phyloP scores from a whole-genome alignment of 2,888 invertebrate genomes.

The Trichacis sp. region DNA sequence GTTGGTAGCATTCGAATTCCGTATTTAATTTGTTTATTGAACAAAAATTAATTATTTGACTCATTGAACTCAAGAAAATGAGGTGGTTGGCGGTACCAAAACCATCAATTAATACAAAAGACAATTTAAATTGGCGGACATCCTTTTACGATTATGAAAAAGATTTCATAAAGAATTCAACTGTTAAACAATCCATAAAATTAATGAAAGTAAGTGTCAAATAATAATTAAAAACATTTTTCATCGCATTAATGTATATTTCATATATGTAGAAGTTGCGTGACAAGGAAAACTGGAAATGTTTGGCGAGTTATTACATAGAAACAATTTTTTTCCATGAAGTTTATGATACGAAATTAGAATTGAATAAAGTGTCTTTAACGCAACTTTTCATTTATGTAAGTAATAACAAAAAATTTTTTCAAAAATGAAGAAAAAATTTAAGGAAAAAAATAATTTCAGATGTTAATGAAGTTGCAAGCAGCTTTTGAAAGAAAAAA shows the following conservation, averaged over 20 bases:
- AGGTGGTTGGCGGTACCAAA: constrained; percentile 72
- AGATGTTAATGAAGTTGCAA: constrained; percentile 69
- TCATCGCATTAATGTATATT: neutral
- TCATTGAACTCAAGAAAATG: constrained; percentile 7
- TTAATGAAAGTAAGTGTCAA: constrained; percentile 49
- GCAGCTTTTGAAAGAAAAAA: constrained; percentile 54
- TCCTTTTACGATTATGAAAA: constrained; percentile 73
- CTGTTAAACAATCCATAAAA: constrained; percentile 49
- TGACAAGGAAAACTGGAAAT: constrained; percentile 12
- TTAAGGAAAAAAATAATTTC: constrained; percentile 50
- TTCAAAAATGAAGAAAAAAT: constrained; percentile 57
- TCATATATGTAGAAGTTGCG: constrained; percentile 17
- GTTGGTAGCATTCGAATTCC: neutral
- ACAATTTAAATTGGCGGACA: constrained; percentile 71
- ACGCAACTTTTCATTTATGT: constrained; percentile 71
- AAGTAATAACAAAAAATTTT: constrained; percentile 70
- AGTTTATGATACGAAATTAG: constrained; percentile 68
- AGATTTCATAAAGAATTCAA: constrained; percentile 67
- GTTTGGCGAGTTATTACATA: constrained; percentile 27
- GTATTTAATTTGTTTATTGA: neutral
- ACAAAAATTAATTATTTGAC: constrained; percentile 40
- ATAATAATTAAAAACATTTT: neutral
- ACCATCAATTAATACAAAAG: constrained; percentile 51
- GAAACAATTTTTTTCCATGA: constrained; percentile 26
- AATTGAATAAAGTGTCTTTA: constrained; percentile 67